Evolutionary conservation across 2,113 vertebrate species (phyloP), one percentile per base, ranked within the genome.

Genomic region (Sylvicapra grimmia): DNA sequence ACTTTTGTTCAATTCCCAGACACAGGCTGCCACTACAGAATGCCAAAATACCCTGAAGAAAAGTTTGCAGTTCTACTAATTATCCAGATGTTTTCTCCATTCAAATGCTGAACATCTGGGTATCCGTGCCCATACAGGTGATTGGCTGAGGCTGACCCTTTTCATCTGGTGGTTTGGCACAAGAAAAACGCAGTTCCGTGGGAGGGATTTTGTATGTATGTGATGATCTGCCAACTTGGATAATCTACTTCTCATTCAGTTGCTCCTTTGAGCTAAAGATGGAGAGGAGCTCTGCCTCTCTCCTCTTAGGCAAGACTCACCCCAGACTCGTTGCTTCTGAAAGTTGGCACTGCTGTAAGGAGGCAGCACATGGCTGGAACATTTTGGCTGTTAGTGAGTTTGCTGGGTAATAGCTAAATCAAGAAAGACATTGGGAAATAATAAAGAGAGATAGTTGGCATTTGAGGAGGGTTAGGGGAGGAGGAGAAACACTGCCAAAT

Each of bases 381-480:
- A 83, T 96, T 86, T 96, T 86, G 96, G n/a, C 94, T 86, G 6
- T 86, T 94, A 94, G 92, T 93, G 79, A 72, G 96, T 98, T 98
- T 98, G 44, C 97, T 96, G 94, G 86, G 79, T 93, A 95, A 90
- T 68, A 96, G 93, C 93, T 97, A 98, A 97, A 97, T 96, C 91
- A 96, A 95, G 97, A 93, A 95, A 92, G 97, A 92, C 96, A 88
- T 33, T 93, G 84, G 95, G 79, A 96, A 98, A 96, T 94, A 98
- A 94, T 96, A 93, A 96, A 98, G 95, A 90, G 77, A 44, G 83
- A 96, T 86, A 98, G 86, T 93, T 98, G 98, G 98, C 96, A 85
- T 95, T 94, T 94, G 80, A 53, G 44, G 91, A 53, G 5, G 95
- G 53, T 61, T 65, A 83, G 80, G 59, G 91, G 63, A 95, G 83